These are phyloP conservation scores for Epinephelus cyanopodus DNA, from an alignment of 2,113 vertebrate genomes.

Conservation along the genomic window DNA sequence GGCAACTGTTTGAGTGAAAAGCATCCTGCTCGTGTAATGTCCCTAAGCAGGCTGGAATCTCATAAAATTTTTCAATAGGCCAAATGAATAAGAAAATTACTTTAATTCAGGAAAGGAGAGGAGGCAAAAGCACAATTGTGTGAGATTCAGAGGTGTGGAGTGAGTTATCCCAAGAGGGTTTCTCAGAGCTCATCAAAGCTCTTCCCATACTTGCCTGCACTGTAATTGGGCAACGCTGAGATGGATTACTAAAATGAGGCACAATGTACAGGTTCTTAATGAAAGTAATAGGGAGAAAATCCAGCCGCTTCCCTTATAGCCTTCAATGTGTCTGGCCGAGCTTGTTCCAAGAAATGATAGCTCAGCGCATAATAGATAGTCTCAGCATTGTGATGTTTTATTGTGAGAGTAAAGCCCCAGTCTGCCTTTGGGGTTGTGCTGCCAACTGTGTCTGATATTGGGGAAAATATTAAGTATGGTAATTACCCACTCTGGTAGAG, in stretches of 20 bases:
- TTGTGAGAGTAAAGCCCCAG: slow-evolving; percentile 53
- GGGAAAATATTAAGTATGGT: slow-evolving; percentile 75
- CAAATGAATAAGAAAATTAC: slow-evolving; percentile 31
- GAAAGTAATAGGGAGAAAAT: slow-evolving; percentile 49
- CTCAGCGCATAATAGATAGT: slow-evolving; percentile 63
- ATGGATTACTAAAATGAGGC: slow-evolving; percentile 58
- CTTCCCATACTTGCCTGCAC: slow-evolving; percentile 40
- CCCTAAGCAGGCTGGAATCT: neutral
- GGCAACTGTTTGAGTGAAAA: neutral
- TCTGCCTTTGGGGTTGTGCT: slow-evolving; percentile 61
- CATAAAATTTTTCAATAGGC: slow-evolving; percentile 6
- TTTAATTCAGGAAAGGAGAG: slow-evolving; percentile 33
- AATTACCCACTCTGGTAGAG: slow-evolving; percentile 76
- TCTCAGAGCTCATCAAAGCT: slow-evolving; percentile 39
- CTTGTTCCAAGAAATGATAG: slow-evolving; percentile 55
- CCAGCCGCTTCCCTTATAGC: slow-evolving; percentile 25
- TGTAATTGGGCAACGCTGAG: slow-evolving; percentile 60
- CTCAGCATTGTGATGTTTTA: slow-evolving; percentile 47
- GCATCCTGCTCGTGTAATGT: neutral
- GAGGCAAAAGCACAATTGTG: slow-evolving; percentile 12
- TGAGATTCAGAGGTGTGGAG: slow-evolving; percentile 32
- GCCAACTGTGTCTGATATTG: slow-evolving; percentile 73
- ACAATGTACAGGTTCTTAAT: slow-evolving; percentile 44
- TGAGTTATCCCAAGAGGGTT: slow-evolving; percentile 31
- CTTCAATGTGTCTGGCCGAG: slow-evolving; percentile 45